Percentiles rank a stretch among this genome's conserved stretches.
Evolutionary conservation across 2,113 vertebrate species (phyloP).

Genomic region (Phylloscopus trochiloides): DNA sequence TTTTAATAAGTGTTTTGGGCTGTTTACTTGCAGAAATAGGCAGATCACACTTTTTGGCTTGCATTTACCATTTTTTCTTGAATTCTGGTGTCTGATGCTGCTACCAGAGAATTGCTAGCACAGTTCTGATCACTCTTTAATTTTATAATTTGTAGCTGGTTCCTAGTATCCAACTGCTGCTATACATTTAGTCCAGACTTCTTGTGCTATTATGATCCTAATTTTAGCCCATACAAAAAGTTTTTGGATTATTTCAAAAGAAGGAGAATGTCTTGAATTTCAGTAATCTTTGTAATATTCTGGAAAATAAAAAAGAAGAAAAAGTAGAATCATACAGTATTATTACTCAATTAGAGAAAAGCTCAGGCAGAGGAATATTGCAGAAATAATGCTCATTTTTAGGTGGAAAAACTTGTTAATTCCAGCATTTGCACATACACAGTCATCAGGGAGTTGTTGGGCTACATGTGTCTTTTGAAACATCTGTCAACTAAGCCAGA

Average conservation of each 20-base stretch:
- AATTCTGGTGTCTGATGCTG: background rate
- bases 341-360: background rate
- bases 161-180: background rate
- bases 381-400: background rate
- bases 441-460: slow-evolving; percentile 12
- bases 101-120: background rate
- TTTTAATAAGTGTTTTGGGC: background rate
- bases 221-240: background rate
- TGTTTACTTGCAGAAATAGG: background rate
- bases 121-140: background rate
- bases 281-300: background rate
- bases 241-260: background rate
- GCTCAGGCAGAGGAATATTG: background rate
- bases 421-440: background rate
- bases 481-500: slow-evolving; percentile 43
- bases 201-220: background rate
- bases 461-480: slow-evolving; percentile 21
- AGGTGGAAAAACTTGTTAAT: background rate
- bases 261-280: background rate
- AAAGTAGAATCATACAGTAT: background rate
- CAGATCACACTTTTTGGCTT: background rate
- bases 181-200: background rate
- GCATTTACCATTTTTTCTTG: background rate
- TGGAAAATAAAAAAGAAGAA: background rate
- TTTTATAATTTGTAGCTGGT: background rate